Evolutionary conservation across 2,113 vertebrate species (phyloP).

Genomic region (Heterotilapia buettikoferi): DNA sequence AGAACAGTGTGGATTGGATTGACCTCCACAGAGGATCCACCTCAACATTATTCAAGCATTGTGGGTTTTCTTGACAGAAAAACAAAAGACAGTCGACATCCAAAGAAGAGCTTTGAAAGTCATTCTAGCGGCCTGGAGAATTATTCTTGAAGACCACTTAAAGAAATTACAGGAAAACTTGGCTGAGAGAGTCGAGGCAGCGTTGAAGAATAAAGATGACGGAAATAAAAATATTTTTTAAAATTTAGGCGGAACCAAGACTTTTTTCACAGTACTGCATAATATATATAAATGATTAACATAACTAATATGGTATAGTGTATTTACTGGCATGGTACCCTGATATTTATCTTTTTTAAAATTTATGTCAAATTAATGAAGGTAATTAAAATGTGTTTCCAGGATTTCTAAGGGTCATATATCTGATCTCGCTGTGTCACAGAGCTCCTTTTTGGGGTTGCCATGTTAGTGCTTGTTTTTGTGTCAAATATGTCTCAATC

Average conservation of each 20-base stretch:
- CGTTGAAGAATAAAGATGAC: background rate
- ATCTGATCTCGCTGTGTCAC: background rate
- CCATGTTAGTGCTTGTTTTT: background rate
- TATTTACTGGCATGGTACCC: background rate
- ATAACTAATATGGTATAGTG: background rate
- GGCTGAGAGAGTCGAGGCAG: background rate
- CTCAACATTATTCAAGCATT: background rate
- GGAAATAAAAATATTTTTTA: accelerated
- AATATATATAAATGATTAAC: background rate
- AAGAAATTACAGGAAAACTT: background rate
- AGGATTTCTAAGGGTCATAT: background rate
- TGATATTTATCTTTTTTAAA: no score
- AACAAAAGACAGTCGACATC: background rate
- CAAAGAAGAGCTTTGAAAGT: background rate
- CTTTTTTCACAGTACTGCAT: background rate
- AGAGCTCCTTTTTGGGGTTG: background rate
- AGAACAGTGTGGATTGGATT: background rate
- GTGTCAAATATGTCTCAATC: background rate
- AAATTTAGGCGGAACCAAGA: background rate
- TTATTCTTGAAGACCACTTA: background rate
- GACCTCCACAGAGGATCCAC: background rate
- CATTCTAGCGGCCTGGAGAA: background rate
- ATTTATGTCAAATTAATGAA: background rate
- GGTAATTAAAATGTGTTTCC: background rate
- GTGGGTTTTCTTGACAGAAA: background rate